Evolutionary conservation across 2,888 invertebrate species (phyloP), one percentile per base, ranked within the genome.

Genomic region (Monochamus alternatus): DNA sequence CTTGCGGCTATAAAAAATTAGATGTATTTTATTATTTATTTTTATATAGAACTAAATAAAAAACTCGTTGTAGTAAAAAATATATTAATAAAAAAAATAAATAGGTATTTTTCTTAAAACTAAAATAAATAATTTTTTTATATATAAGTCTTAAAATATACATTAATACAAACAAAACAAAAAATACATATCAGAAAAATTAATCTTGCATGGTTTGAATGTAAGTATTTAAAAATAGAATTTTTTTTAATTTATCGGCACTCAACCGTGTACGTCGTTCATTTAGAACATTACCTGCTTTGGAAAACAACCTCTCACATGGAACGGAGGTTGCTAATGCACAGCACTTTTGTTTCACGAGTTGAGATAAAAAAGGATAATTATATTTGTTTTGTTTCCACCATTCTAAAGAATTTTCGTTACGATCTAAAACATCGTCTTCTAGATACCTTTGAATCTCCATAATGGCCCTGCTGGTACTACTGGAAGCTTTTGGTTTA

Each of bases 401-500:
- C 76, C 76, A 80, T 14, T 58, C 32, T 12, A 78, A 44, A n/a
- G 80, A 68, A 70, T 77, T 44, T 32, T 63, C 66, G 38, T 77
- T 66, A 22, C 74, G n/a, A 31, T 10, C 14, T 9, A 77, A 10
- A 22, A 66, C 38, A 12, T 75, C 69, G 5, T 60, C 66, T 44
- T 76, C 76, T 47, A 77, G 12, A 43, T 68, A 79, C 31, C 75
- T 60, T 64, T 79, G 77, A 7, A 79, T 59, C 32, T 80, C 78
- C 2, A 77, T 73, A 43, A 75, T 76, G 14, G 72, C 72, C 65
- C 38, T 38, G 38, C 43, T 64, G 3, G 44, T 5, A 30, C 43
- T 22, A 30, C 4, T 47, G 12, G 64, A 14, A 10, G 43, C 9
- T 22, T 64, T 64, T 5, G 14, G 38, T 22, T 14, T 47, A 43